These are phyloP conservation scores for Temnothorax unifasciatus DNA, from an alignment of 2,888 invertebrate genomes.

Conservation along the genomic window DNA sequence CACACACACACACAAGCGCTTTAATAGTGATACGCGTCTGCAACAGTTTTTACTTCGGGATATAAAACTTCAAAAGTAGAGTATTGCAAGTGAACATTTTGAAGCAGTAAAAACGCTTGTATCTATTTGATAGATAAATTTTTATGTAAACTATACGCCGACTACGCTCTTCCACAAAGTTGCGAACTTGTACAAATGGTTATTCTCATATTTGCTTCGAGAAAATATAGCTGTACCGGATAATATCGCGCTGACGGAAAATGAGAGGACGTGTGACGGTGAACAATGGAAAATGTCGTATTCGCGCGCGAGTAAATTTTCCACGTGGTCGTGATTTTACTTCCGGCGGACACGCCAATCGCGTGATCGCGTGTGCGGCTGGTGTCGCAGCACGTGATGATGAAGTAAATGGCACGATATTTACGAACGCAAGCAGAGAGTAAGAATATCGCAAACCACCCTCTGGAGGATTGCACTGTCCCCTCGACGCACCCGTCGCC, in stretches of 20 bases:
- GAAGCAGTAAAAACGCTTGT: neutral
- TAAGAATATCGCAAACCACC: constrained; percentile 68
- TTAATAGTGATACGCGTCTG: neutral
- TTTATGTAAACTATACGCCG: neutral
- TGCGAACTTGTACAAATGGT: neutral
- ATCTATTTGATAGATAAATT: constrained; percentile 16
- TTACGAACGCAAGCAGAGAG: constrained; percentile 30
- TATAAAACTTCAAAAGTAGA: neutral
- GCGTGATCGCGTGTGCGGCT: constrained; percentile 78
- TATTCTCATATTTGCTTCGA: neutral
- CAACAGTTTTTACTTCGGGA: neutral
- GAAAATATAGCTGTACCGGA: neutral
- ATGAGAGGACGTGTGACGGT: neutral
- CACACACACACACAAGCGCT: neutral
- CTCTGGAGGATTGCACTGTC: constrained; percentile 66
- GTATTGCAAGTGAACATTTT: neutral
- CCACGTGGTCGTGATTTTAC: constrained; percentile 76
- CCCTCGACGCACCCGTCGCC: constrained; percentile 31
- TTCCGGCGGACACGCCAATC: constrained; percentile 75
- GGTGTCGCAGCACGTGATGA: constrained; percentile 61
- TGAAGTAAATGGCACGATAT: constrained; percentile 60
- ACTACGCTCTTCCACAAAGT: neutral
- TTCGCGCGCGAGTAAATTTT: constrained; percentile 53
- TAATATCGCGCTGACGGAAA: constrained; percentile 19
- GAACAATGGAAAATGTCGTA: constrained; percentile 44